Evolutionary conservation across 2,888 invertebrate species (phyloP), one percentile per base, ranked within the genome.

Genomic region (Acanthosepion esculentum): DNA sequence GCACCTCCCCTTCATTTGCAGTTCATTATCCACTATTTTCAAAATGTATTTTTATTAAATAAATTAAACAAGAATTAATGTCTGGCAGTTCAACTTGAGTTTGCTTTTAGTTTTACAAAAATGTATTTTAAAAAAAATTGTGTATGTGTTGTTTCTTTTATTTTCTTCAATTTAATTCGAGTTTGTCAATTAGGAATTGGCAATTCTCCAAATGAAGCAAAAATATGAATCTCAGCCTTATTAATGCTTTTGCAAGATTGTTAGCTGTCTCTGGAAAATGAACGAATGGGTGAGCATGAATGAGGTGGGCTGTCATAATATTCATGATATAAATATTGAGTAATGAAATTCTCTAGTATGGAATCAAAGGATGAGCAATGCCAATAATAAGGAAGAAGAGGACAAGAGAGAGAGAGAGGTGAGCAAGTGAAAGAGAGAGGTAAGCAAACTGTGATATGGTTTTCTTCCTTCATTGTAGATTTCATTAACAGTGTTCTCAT

Each of bases 401-500:
- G n/a, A 78, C n/a, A 6, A n/a, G 15, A 78, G 29, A n/a, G 29
- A 29, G 10, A 18, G n/a, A 23, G 55, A 55, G 55, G 20, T n/a
- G n/a, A n/a, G n/a, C n/a, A n/a, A n/a, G n/a, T n/a, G 8, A 50
- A 8, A 50, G 64, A 78, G n/a, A 78, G 78, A n/a, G 15, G 10
- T 78, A 7, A 78, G 78, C n/a, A 78, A 15, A 10, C n/a, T n/a
- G 12, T 33, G 15, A 78, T 78, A 78, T 78, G 78, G 78, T 3
- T 33, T n/a, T 33, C 78, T 33, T 33, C n/a, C 78, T 78, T 33
- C 78, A 15, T 78, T 78, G 33, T 78, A 12, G 78, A 33, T 78
- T n/a, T 78, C 78, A 78, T n/a, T 78, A n/a, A 78, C n/a, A 78
- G 78, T 78, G 78, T 78, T 78, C 78, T 78, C 78, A 78, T 78